A percentile compares a stretch with the other conserved stretches of the same genome.
phyloP scores from a whole-genome alignment of 2,113 vertebrate genomes.

The Phycodurus eques region DNA sequence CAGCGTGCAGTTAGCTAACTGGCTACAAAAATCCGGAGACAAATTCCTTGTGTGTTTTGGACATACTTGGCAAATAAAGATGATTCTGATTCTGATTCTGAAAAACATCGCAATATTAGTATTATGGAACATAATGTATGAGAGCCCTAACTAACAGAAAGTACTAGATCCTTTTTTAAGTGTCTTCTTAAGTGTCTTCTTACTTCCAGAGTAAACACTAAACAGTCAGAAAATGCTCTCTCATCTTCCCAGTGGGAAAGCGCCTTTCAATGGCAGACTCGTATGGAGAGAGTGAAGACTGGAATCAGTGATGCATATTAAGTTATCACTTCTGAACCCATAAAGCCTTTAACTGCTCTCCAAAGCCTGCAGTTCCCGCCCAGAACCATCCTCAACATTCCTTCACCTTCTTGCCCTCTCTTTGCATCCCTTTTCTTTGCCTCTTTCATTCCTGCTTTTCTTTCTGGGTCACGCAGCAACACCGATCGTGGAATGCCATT shows the following conservation, averaged over 20 bases:
- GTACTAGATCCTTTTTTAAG: constrained; percentile 6
- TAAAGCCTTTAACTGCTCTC: constrained; percentile 33
- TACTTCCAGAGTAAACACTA: constrained; percentile 42
- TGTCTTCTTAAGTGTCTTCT: neutral
- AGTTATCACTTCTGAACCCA: constrained; percentile 39
- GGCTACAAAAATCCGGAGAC: too few relatives aligned
- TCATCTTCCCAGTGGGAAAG: constrained; percentile 52
- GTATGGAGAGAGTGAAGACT: constrained; percentile 13
- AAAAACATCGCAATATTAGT: too few relatives aligned
- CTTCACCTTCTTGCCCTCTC: constrained; percentile 33
- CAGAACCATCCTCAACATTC: constrained; percentile 31
- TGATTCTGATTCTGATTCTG: too few relatives aligned
- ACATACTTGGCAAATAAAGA: too few relatives aligned
- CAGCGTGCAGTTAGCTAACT: too few relatives aligned
- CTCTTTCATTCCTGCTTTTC: constrained; percentile 44
- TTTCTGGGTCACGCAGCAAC: constrained; percentile 26
- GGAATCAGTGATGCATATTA: constrained; percentile 54
- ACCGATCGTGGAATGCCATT: constrained; percentile 41
- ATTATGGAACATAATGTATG: too few relatives aligned
- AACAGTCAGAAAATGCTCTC: constrained; percentile 41
- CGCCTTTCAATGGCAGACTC: constrained; percentile 35
- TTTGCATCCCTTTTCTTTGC: constrained; percentile 35
- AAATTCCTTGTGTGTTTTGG: too few relatives aligned
- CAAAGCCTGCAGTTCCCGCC: constrained; percentile 24
- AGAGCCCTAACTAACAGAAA: too few relatives aligned